Conservation (phyloP, 2,113 vertebrate species). For the Anarhynchus alexandrinus region DNA sequence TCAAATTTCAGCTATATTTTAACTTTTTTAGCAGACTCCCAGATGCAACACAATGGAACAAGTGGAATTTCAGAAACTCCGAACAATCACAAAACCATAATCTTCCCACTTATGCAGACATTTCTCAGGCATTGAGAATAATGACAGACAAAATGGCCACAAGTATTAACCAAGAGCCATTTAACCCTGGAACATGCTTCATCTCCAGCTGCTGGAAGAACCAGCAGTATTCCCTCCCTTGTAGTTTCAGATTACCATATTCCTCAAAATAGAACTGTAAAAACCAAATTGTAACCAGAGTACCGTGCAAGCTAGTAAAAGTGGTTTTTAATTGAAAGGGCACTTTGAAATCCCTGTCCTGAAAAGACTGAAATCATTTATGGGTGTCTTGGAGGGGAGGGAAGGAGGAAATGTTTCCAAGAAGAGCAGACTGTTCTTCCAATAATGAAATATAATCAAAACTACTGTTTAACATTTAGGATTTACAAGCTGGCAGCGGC, state of each 20-base stretch:
- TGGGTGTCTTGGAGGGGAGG: neutral
- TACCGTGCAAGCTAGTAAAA: neutral
- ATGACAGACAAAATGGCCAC: neutral
- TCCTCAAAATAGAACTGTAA: constrained; percentile 50
- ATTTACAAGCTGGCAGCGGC: constrained; percentile 1
- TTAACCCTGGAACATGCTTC: constrained; percentile 10
- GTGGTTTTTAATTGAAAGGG: neutral
- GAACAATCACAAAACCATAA: neutral
- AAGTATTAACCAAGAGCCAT: neutral
- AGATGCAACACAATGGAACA: neutral
- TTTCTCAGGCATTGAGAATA: neutral
- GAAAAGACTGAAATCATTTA: neutral
- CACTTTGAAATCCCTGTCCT: neutral
- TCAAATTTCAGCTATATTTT: neutral
- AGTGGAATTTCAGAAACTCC: neutral
- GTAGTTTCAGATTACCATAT: constrained; percentile 35
- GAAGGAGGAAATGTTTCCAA: neutral
- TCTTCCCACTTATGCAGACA: neutral
- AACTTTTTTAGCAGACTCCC: neutral
- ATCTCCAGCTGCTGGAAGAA: constrained; percentile 2
- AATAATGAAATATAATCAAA: neutral
- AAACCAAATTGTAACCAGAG: constrained; percentile 30
- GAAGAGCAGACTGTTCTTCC: neutral
- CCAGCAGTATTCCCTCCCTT: neutral
- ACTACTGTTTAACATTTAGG: neutral